Evolutionary conservation across 2,113 vertebrate genomes (phyloP), one percentile per base, ranked within the genome.

Genomic region (Scomber japonicus): DNA sequence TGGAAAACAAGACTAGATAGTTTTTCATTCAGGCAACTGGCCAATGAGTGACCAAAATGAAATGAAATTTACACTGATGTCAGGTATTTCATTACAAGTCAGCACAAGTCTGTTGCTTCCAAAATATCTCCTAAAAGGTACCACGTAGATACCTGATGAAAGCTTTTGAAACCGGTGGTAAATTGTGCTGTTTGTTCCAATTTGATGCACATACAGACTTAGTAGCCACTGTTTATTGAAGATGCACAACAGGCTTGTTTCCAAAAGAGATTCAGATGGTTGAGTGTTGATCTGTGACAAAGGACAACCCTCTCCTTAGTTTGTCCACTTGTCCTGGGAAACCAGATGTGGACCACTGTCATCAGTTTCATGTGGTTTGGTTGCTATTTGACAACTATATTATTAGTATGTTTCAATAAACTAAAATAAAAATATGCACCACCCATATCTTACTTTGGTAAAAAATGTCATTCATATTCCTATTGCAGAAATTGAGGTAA

Each of bases 171-270:
- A 67, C 83, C 75, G 65, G 51, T 81, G 81, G 56, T 77, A 63
- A 81, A 77, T 74, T 44, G 67, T 15, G 71, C 54, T 15, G 62
- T 84, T 79, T 84, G 68, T 81, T 76, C 50, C 73, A 80, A 12
- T 80, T 64, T 72, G 62, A 55, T 80, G 54, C 65, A 62, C 16
- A 13, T 31, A 24, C 27, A 64, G 21, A 17, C 60, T 30, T 24
- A 74, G n/a, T 75, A 54, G 78, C 59, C 68, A 19, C 46, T 45
- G 30, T 81, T 75, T 55, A 72, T 67, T 46, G 79, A 63, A 75
- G 67, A 71, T 40, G 61, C 54, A 61, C 31, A 62, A 74, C 65
- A 62, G 45, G 54, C 27, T n/a, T 56, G 19, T 30, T 48, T 75
- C 46, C 55, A 55, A 66, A 49, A 71, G n/a, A 50, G 9, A 54